These are phyloP conservation scores for Lampris megalopsis DNA, from an alignment of 2,113 vertebrate species.

Conservation along the genomic window DNA sequence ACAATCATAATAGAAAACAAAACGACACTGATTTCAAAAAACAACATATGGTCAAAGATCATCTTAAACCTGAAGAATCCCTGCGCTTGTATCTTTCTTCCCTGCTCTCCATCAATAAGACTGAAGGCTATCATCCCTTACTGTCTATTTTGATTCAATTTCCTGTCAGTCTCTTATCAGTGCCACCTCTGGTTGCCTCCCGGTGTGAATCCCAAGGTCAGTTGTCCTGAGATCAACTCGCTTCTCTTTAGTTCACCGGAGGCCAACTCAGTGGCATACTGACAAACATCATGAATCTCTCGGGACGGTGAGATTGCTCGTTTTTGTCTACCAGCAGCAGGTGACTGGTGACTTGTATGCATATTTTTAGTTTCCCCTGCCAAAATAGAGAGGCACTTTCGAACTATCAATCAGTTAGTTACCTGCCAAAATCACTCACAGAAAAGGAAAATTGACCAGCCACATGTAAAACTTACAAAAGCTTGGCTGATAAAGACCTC, in stretches of 20 bases:
- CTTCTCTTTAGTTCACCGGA: neutral
- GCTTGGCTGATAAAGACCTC: neutral
- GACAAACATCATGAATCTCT: neutral
- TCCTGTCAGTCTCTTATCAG: slow-evolving; percentile 1
- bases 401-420: slow-evolving; percentile 21
- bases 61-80: neutral
- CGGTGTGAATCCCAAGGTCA: neutral
- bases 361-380: neutral
- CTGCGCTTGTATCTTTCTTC: too few species aligned
- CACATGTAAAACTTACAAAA: neutral
- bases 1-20: too few species aligned
- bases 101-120: neutral
- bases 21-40: neutral
- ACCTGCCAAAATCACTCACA: slow-evolving; percentile 10
- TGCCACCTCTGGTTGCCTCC: neutral
- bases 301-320: neutral
- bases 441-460: neutral
- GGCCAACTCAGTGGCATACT: neutral
- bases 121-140: neutral
- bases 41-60: neutral
- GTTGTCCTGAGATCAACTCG: neutral
- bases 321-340: neutral
- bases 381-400: neutral
- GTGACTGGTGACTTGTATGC: neutral
- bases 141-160: neutral